Conservation (phyloP, 2,113 vertebrate genomes). For the Myrmecobius fasciatus region DNA sequence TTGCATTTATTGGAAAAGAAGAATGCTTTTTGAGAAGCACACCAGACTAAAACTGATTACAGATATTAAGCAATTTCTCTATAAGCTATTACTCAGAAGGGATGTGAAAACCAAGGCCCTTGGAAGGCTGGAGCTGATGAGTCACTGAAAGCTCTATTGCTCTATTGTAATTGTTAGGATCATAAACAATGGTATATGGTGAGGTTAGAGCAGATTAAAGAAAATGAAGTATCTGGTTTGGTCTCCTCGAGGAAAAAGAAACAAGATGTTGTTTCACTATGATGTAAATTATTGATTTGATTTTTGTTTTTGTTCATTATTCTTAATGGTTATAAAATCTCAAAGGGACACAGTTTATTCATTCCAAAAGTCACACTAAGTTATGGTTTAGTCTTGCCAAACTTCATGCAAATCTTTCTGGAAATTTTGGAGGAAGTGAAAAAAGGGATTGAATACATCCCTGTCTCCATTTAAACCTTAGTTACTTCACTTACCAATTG, state of each 20-base stretch:
- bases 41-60: slow-evolving; percentile 68
- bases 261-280: slow-evolving; percentile 52
- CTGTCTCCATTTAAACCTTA: background rate
- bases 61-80: slow-evolving; percentile 72
- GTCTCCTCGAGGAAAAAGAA: slow-evolving; percentile 53
- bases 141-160: slow-evolving; percentile 20
- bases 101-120: slow-evolving; percentile 23
- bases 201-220: slow-evolving; percentile 59
- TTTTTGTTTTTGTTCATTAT: slow-evolving; percentile 47
- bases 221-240: slow-evolving; percentile 53
- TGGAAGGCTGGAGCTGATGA: slow-evolving; percentile 50
- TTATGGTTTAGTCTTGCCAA: slow-evolving; percentile 11
- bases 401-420: slow-evolving; percentile 49
- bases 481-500: background rate
- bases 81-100: slow-evolving; percentile 21
- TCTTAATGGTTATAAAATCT: slow-evolving; percentile 63
- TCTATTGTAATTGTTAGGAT: slow-evolving; percentile 36
- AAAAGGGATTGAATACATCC: background rate
- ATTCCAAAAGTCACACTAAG: slow-evolving; percentile 41
- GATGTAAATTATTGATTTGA: slow-evolving; percentile 60
- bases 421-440: slow-evolving; percentile 26
- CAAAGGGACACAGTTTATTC: slow-evolving; percentile 45
- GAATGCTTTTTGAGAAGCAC: slow-evolving; percentile 63
- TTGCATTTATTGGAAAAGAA: slow-evolving; percentile 69
- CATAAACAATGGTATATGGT: slow-evolving; percentile 53